phyloP scores from a whole-genome alignment of 2,888 invertebrate species.

The Drosophila histrio region DNA sequence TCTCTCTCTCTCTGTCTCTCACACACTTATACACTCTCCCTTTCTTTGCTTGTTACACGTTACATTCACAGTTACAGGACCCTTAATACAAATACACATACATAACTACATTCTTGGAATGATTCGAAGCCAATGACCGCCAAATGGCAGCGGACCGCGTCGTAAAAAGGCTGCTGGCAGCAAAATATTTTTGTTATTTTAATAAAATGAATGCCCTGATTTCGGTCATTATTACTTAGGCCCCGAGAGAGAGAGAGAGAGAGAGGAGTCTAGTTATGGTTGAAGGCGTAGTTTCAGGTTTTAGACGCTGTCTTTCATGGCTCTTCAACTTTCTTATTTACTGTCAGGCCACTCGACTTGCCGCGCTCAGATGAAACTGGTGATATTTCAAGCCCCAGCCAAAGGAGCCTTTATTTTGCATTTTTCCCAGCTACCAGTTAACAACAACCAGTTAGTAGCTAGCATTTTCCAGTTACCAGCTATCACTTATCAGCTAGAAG shows the following conservation, averaged over 20 bases:
- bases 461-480: constrained; percentile 23
- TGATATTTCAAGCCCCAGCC: constrained; percentile 56
- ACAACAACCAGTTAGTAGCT: constrained; percentile 13
- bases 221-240: constrained; percentile 61
- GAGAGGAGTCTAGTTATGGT: not conserved
- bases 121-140: constrained; percentile 64
- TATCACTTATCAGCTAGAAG: constrained; percentile 30
- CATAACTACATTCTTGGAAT: constrained; percentile 25
- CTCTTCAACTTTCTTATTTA: constrained; percentile 39
- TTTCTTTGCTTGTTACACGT: constrained; percentile 1
- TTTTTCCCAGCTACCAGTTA: constrained; percentile 19
- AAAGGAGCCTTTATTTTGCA: constrained; percentile 54
- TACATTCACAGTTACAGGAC: not conserved
- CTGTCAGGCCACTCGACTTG: constrained; percentile 31
- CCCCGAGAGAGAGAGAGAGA: constrained; percentile 4
- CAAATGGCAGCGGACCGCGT: constrained; percentile 47
- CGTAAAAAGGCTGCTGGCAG: constrained; percentile 60
- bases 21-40: not conserved
- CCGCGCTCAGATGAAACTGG: constrained; percentile 27
- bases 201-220: constrained; percentile 75
- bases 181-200: constrained; percentile 72
- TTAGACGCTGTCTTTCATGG: constrained; percentile 2
- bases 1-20: not conserved
- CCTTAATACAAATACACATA: not conserved
- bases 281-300: constrained; percentile 10